Evolutionary conservation across 2,113 vertebrate genomes (phyloP).

Genomic region (Dasyprocta punctata): DNA sequence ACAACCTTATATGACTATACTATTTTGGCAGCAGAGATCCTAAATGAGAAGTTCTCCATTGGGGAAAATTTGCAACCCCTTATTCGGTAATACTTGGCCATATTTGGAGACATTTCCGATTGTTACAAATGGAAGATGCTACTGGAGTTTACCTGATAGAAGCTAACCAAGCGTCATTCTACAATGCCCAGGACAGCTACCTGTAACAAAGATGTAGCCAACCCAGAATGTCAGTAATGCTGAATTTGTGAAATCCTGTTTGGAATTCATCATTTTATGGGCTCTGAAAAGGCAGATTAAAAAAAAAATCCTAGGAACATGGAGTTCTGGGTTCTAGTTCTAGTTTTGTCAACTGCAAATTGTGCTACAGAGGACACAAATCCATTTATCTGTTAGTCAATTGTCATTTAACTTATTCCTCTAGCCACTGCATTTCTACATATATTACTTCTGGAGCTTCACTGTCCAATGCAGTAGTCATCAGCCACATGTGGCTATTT

Average conservation of each 20-base stretch:
- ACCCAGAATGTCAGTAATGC: not conserved
- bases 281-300: not conserved
- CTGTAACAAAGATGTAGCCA: not conserved
- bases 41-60: not conserved
- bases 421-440: not conserved
- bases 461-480: not conserved
- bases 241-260: not conserved
- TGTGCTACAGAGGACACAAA: not conserved
- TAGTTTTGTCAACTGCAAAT: not conserved
- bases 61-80: not conserved
- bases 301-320: not conserved
- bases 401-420: slow-evolving; percentile 14
- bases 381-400: not conserved
- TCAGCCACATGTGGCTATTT: not conserved
- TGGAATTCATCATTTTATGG: not conserved
- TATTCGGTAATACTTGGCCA: not conserved
- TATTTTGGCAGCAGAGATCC: not conserved
- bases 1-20: not conserved
- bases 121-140: not conserved
- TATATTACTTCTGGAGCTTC: slow-evolving; percentile 13
- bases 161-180: not conserved
- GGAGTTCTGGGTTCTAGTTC: not conserved
- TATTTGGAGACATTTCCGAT: not conserved
- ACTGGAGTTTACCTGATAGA: not conserved
- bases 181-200: not conserved